Percentiles rank a stretch among this genome's conserved stretches.
Evolutionary conservation across 2,888 invertebrate species (phyloP).

Genomic region (Xanthorhoe designata): DNA sequence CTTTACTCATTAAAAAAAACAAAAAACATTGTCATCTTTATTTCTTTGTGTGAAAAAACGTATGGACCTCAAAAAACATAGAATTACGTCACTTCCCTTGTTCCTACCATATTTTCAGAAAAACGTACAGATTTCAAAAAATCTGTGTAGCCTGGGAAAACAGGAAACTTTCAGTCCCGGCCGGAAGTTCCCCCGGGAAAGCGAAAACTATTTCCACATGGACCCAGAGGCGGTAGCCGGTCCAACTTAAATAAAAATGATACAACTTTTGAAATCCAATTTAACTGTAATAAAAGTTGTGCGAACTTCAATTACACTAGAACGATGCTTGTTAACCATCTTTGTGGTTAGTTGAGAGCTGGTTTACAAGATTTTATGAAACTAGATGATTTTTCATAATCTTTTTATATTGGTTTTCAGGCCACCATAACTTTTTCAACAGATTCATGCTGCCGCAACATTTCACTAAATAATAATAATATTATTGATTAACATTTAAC

Average conservation of each 20-base stretch:
- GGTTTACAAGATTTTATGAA: background rate
- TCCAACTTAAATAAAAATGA: constrained; percentile 38
- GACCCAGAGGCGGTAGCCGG: constrained; percentile 18
- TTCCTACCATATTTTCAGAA: background rate
- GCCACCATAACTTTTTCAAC: no score
- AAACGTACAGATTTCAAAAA: background rate
- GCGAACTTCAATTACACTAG: constrained; percentile 34
- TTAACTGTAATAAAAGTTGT: constrained; percentile 38
- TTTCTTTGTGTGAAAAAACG: no score
- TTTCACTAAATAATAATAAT: background rate
- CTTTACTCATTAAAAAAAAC: no score
- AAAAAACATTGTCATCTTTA: no score
- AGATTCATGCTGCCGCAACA: no score
- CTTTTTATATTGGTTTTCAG: no score
- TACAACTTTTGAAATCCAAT: constrained; percentile 38
- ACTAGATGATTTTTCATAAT: no score
- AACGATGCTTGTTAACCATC: constrained; percentile 28
- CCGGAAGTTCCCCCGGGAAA: constrained; percentile 23
- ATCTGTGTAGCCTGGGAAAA: constrained; percentile 8
- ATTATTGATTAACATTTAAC: no score
- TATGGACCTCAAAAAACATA: background rate
- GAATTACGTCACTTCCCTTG: background rate
- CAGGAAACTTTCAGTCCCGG: constrained; percentile 15
- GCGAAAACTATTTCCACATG: constrained; percentile 34
- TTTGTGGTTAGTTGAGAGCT: constrained; percentile 14